These are phyloP conservation scores for Oscheius sp. DNA, from an alignment of 2,888 invertebrate genomes.

Conservation along the genomic window DNA sequence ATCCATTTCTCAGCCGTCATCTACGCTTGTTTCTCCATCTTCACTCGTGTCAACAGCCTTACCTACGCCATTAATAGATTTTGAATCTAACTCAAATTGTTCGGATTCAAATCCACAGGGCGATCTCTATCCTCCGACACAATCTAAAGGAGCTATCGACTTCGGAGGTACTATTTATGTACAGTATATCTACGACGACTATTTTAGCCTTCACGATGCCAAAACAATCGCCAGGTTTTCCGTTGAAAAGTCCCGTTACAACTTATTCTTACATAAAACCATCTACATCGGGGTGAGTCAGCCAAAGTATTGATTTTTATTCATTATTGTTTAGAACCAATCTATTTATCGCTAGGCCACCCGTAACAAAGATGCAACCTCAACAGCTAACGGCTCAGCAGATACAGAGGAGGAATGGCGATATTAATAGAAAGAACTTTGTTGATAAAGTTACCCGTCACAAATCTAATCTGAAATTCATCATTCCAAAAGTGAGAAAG, in stretches of 20 bases:
- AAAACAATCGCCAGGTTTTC: slow-evolving; percentile 1
- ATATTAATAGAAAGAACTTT: neutral
- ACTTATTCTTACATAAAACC: neutral
- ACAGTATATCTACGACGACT: neutral
- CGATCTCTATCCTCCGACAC: slow-evolving; percentile 13
- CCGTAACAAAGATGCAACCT: neutral
- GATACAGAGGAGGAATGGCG: slow-evolving; percentile 1
- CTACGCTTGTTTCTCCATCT: slow-evolving; percentile 6
- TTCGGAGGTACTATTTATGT: neutral
- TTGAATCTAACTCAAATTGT: slow-evolving; percentile 22
- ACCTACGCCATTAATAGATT: slow-evolving; percentile 1
- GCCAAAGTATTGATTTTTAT: neutral
- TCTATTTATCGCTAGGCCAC: neutral
- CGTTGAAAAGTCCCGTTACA: neutral
- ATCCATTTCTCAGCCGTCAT: neutral
- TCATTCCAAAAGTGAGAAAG: slow-evolving; percentile 1
- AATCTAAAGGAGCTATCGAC: slow-evolving; percentile 1
- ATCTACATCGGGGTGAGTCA: neutral
- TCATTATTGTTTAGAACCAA: slow-evolving; percentile 1
- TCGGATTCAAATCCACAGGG: slow-evolving; percentile 14
- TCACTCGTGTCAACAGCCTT: slow-evolving; percentile 19
- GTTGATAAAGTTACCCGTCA: slow-evolving; percentile 12
- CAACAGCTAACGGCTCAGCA: neutral
- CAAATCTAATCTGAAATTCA: slow-evolving; percentile 2
- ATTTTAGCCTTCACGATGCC: neutral